These are phyloP conservation scores for Apodemus agrarius DNA, from an alignment of 2,797 vertebrate species.

Conservation along the genomic window DNA sequence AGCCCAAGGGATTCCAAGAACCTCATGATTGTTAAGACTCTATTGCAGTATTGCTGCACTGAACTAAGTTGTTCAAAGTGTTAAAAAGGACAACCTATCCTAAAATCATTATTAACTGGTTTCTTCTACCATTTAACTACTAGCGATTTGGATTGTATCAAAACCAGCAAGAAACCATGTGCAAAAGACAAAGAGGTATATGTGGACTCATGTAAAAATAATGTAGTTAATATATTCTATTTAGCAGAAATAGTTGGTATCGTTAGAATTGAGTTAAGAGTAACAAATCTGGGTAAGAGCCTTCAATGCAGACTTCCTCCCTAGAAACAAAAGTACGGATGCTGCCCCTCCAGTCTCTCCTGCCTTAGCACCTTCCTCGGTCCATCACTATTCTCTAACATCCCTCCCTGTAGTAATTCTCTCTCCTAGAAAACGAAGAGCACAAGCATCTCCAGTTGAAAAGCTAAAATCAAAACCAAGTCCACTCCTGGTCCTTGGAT, in stretches of 20 bases:
- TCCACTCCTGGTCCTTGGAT: background rate
- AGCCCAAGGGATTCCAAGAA: constrained; percentile 4
- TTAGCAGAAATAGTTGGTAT: background rate
- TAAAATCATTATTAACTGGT: background rate
- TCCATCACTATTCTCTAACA: background rate
- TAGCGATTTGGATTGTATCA: background rate
- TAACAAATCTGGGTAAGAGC: background rate
- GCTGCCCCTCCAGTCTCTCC: background rate
- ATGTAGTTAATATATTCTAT: background rate
- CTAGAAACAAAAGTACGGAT: constrained; percentile 12
- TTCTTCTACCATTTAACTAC: constrained; percentile 56
- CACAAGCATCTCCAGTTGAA: background rate
- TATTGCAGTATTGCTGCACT: background rate
- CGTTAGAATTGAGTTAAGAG: background rate
- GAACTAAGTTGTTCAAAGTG: background rate
- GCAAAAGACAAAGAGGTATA: background rate
- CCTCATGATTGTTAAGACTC: background rate
- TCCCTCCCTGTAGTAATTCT: background rate
- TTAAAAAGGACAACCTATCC: background rate
- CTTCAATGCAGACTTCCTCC: background rate
- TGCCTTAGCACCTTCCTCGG: background rate
- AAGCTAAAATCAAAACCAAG: background rate
- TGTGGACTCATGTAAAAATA: background rate
- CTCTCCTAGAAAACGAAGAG: background rate
- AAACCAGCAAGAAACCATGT: background rate